Conservation (phyloP, 2,797 vertebrate species). For the Periparus ater region DNA sequence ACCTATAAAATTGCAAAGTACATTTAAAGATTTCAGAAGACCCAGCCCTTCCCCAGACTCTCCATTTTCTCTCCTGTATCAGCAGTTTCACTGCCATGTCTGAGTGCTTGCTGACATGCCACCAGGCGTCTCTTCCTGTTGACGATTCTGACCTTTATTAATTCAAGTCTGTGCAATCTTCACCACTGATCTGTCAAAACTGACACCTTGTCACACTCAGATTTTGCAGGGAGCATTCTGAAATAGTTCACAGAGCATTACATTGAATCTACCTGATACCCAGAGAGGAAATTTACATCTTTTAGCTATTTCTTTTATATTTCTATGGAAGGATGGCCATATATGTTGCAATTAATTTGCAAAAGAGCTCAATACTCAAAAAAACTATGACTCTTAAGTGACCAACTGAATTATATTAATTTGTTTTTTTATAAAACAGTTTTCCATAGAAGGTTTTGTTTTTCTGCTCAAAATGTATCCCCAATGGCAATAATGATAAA, state of each 20-base stretch:
- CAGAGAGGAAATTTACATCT: slow-evolving; percentile 11
- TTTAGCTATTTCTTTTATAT: slow-evolving; percentile 27
- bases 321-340: background rate
- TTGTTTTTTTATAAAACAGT: slow-evolving; percentile 51
- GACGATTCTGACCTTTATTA: slow-evolving; percentile 82
- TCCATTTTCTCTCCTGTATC: background rate
- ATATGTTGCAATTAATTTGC: slow-evolving; percentile 20
- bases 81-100: slow-evolving; percentile 24
- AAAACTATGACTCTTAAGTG: slow-evolving; percentile 14
- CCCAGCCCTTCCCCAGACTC: background rate
- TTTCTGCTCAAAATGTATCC: slow-evolving; percentile 20
- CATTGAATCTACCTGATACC: slow-evolving; percentile 29
- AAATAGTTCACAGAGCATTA: slow-evolving; percentile 65
- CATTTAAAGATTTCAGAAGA: background rate
- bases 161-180: slow-evolving; percentile 75
- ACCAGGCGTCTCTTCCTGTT: slow-evolving; percentile 66
- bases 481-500: slow-evolving; percentile 38
- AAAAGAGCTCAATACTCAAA: slow-evolving; percentile 23
- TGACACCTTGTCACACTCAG: slow-evolving; percentile 74
- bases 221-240: slow-evolving; percentile 73
- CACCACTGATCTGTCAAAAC: slow-evolving; percentile 73
- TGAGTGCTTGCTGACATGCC: slow-evolving; percentile 52
- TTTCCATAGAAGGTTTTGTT: slow-evolving; percentile 55
- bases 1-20: background rate
- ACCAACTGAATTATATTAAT: background rate